These are phyloP conservation scores for Calephelis virginiensis DNA, from an alignment of 1,140 invertebrate species.

Conservation along the genomic window DNA sequence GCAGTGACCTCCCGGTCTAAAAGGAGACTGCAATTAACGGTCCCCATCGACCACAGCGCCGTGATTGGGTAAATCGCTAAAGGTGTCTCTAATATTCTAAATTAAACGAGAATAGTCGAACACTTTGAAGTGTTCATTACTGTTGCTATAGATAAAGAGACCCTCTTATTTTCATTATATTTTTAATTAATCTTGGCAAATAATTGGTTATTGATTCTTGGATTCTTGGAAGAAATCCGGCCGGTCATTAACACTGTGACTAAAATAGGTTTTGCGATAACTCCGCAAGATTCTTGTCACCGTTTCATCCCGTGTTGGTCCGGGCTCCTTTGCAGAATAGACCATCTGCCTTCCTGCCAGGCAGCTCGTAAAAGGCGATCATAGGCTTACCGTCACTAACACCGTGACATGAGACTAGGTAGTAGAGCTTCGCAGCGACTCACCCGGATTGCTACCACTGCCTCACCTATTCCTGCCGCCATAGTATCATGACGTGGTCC, in stretches of 20 bases:
- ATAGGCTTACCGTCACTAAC: too few species aligned
- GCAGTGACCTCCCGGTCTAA: background rate
- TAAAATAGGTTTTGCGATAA: background rate
- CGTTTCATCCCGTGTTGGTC: too few species aligned
- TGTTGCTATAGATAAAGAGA: background rate
- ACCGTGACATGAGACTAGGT: too few species aligned
- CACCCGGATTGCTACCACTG: too few species aligned
- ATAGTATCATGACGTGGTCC: too few species aligned
- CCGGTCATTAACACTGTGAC: background rate
- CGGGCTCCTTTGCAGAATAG: too few species aligned
- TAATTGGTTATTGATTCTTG: background rate
- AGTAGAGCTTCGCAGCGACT: too few species aligned
- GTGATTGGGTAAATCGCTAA: constrained; percentile 4
- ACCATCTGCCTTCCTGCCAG: too few species aligned
- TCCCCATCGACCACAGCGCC: constrained; percentile 1
- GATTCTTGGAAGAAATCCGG: background rate
- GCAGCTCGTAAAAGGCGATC: too few species aligned
- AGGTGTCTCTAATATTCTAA: constrained; percentile 1
- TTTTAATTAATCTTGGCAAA: too few species aligned
- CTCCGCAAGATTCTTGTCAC: background rate
- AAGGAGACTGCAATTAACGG: background rate
- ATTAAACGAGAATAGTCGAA: background rate
- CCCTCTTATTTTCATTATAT: too few species aligned
- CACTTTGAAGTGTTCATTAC: background rate
- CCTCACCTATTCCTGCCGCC: too few species aligned